Conservation (phyloP, 1,140 invertebrate genomes). For the Eumaeus atala region DNA sequence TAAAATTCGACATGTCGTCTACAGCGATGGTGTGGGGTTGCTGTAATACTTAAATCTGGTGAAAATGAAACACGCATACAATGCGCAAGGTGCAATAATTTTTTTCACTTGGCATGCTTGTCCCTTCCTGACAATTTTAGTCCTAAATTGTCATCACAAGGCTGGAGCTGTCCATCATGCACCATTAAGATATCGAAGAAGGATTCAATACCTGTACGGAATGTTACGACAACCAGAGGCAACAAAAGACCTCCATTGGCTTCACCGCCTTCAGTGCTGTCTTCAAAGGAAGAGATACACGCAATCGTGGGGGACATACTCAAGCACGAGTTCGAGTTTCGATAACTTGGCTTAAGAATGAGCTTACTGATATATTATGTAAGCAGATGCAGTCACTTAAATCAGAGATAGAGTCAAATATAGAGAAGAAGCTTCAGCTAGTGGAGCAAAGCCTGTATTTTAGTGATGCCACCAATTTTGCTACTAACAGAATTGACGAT, state of each 20-base stretch:
- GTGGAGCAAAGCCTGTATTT: neutral
- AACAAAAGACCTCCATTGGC: neutral
- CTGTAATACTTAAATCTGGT: neutral
- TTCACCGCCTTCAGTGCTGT: neutral
- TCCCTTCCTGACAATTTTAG: neutral
- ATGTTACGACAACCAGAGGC: neutral
- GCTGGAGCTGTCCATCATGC: conserved; percentile 2
- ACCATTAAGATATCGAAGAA: neutral
- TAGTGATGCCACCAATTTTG: neutral
- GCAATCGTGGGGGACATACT: neutral
- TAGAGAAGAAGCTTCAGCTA: neutral
- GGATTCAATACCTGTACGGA: neutral
- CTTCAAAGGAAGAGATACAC: neutral
- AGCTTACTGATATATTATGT: neutral
- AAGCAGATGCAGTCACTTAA: neutral
- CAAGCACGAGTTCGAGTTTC: neutral
- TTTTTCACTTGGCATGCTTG: neutral
- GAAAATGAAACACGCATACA: too few species aligned
- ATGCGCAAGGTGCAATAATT: too few species aligned
- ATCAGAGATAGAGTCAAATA: neutral
- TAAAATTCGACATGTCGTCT: neutral
- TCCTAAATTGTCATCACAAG: neutral
- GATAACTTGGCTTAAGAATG: neutral
- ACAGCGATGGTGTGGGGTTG: neutral
- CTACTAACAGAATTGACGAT: neutral